Conservation (phyloP, 2,888 invertebrate genomes). For the Apoda limacodes region DNA sequence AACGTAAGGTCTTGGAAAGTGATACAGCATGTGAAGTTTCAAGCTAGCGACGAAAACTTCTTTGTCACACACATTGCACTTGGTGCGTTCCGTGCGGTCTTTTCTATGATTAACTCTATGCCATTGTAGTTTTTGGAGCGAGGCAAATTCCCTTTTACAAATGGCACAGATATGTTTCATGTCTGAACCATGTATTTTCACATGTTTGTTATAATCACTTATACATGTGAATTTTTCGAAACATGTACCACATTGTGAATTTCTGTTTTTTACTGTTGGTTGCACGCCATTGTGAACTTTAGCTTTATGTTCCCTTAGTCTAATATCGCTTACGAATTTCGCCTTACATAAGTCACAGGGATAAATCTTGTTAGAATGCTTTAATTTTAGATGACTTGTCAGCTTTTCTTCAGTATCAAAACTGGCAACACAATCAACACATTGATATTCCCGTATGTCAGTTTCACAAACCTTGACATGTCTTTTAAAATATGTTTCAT, state of each 20-base stretch:
- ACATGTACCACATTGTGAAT: slow-evolving; percentile 36
- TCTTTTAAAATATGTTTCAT: slow-evolving; percentile 21
- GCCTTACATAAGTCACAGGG: slow-evolving; percentile 33
- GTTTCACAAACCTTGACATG: slow-evolving; percentile 29
- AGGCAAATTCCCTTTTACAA: slow-evolving; percentile 28
- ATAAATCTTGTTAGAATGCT: slow-evolving; percentile 26
- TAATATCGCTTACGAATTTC: slow-evolving; percentile 25
- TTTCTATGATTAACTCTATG: slow-evolving; percentile 13
- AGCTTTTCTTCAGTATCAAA: slow-evolving; percentile 28
- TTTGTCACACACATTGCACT: slow-evolving; percentile 5
- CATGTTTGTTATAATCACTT: slow-evolving; percentile 31
- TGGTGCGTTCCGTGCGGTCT: slow-evolving; percentile 4
- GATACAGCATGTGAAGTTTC: too few species aligned
- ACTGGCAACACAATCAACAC: slow-evolving; percentile 30
- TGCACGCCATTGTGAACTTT: slow-evolving; percentile 34
- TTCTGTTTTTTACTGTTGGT: slow-evolving; percentile 31
- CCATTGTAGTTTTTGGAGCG: slow-evolving; percentile 6
- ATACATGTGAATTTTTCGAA: slow-evolving; percentile 29
- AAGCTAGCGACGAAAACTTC: too few species aligned
- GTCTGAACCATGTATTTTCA: slow-evolving; percentile 24
- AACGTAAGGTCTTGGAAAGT: slow-evolving; percentile 17
- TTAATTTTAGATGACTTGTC: slow-evolving; percentile 25
- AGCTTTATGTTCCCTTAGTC: slow-evolving; percentile 31
- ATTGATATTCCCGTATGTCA: slow-evolving; percentile 23
- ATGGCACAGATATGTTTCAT: slow-evolving; percentile 31